Base-by-base conservation (phyloP, 2,797 vertebrate genomes). In the Sebastes steindachneri region DNA sequence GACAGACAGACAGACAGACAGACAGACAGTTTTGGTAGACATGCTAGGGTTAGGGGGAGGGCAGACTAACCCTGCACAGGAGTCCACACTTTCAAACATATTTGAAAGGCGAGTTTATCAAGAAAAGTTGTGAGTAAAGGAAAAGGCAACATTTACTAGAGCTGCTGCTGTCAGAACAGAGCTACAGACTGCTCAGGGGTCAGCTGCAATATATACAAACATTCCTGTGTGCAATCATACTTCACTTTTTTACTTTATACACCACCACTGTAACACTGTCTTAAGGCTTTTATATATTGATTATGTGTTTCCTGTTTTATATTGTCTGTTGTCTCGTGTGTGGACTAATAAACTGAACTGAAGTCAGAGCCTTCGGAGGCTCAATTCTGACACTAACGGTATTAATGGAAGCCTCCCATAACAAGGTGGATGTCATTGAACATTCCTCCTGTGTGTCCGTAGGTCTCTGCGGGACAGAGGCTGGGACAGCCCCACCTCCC, bases 401-500 rank as follows among this genome's bases (percentile, higher is more conserved):
- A 26, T 23, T 53, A 21, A 29, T 31, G 6, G 15, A 57, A 33
- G 5, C 17, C 26, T 55, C 17, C 28, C 14, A 3, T 41, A 14
- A 48, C 8, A 28, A 26, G 11, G 23, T 28, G 12, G 7, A 54
- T 5, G n/a, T 26, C 35, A 29, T 14, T 54, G 9, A 15, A 65
- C 11, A 8, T 26, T 51, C 17, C 4, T 48, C 14, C 7, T 21
- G 12, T 68, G 0, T 89, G 3, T 55, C 4, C 68, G 11, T 5
- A 94, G 93, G 69, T 92, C 88, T 92, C 86, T 72, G 25, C 81
- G 91, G 92, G 94, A 45, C 62, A 70, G 76, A 70, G 89, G 83
- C 76, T 95, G 95, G 15, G 95, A 96, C 45, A 89, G 92, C 57
- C 94, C 93, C 59, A 81, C 91, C 25, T 68, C 67, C 0, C 96